phyloP scores from a whole-genome alignment of 1,140 invertebrate genomes.

The Muscidifurax raptorellus region DNA sequence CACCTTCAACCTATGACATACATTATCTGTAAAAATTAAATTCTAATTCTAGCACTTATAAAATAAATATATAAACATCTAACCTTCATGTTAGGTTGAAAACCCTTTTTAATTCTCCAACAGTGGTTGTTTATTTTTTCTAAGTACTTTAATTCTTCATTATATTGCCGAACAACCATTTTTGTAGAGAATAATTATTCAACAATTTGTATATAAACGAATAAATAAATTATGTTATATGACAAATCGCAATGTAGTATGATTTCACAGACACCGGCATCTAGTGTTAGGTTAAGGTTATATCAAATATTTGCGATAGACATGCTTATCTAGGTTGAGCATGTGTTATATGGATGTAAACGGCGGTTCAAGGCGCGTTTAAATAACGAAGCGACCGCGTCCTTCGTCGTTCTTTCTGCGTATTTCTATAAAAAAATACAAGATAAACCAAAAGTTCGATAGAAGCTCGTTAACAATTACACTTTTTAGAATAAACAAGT shows the following conservation, averaged over 20 bases:
- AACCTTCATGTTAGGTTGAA: constrained; percentile 99
- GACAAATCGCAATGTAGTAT: neutral
- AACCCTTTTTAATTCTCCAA: constrained; percentile 99
- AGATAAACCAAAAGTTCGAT: neutral
- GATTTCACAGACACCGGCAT: neutral
- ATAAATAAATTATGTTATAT: neutral
- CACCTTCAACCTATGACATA: constrained; percentile 89
- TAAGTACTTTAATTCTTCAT: constrained; percentile 95
- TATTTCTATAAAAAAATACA: neutral
- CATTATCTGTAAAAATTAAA: constrained; percentile 13
- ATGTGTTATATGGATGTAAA: neutral
- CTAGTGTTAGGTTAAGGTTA: constrained; percentile 34
- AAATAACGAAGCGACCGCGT: neutral
- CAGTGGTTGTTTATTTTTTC: constrained; percentile 90
- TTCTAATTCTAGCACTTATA: constrained; percentile 10
- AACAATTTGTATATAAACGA: neutral
- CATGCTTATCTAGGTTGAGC: neutral
- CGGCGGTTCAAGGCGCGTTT: neutral
- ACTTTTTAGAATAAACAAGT: no score
- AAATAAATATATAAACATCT: constrained; percentile 47
- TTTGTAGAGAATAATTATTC: constrained; percentile 57
- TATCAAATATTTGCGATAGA: neutral
- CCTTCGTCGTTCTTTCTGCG: neutral
- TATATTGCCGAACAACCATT: constrained; percentile 94
- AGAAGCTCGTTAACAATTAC: no score